Conservation (phyloP, 1,140 invertebrate genomes). For the Cyrtorhinus lividipennis region DNA sequence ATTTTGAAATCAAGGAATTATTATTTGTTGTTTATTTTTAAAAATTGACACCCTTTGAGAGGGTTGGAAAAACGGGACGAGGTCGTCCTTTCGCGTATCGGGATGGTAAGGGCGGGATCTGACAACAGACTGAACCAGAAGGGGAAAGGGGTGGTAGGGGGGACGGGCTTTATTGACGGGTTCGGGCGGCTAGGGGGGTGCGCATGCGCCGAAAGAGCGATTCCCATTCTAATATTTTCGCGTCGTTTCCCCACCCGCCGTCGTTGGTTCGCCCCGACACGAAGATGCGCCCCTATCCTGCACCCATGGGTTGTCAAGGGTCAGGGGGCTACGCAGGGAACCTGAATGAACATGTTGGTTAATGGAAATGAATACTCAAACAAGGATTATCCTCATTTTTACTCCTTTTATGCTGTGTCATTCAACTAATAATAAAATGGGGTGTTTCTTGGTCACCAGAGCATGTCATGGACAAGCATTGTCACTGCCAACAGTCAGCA, state of each 20-base stretch:
- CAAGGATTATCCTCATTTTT: too few species aligned
- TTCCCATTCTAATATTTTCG: neutral
- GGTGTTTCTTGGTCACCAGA: too few species aligned
- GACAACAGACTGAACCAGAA: neutral
- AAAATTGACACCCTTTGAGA: neutral
- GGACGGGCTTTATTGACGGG: neutral
- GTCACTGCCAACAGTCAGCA: too few species aligned
- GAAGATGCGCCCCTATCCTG: too few species aligned
- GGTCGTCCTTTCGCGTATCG: neutral
- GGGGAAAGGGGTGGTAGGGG: neutral
- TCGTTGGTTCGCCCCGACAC: too few species aligned
- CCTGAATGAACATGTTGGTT: neutral
- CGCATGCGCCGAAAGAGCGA: neutral
- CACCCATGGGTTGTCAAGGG: neutral
- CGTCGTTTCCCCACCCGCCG: neutral
- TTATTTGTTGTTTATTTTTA: neutral
- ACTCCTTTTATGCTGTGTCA: too few species aligned
- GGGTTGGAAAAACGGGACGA: neutral
- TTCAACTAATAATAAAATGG: too few species aligned
- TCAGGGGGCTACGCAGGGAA: neutral
- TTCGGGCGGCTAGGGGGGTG: conserved; percentile 1
- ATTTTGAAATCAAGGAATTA: neutral
- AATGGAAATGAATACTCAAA: too few species aligned
- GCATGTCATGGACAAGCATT: too few species aligned
- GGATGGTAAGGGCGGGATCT: neutral